Evolutionary conservation across 2,888 invertebrate species (phyloP).

Genomic region (Lasioglossum zephyrum): DNA sequence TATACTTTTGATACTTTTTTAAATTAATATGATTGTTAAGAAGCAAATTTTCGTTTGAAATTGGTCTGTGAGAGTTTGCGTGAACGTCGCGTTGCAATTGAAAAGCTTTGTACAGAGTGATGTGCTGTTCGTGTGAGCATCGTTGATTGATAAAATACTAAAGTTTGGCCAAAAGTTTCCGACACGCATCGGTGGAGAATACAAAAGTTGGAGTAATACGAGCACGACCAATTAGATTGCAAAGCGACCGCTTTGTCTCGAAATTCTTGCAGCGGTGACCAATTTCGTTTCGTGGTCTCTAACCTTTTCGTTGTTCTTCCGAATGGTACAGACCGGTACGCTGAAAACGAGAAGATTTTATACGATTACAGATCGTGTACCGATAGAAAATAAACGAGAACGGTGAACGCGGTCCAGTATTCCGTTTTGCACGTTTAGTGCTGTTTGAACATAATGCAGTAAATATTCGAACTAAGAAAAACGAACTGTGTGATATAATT

Average conservation of each 20-base stretch:
- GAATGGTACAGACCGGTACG: not conserved
- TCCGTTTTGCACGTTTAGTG: not conserved
- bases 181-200: not conserved
- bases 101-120: not conserved
- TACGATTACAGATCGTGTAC: not conserved
- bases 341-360: not conserved
- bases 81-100: not conserved
- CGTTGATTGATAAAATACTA: not conserved
- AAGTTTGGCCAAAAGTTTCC: slow-evolving; percentile 1
- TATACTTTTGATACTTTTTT: slow-evolving; percentile 8
- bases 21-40: not conserved
- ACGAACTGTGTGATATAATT: no score
- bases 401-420: not conserved
- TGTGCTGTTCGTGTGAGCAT: not conserved
- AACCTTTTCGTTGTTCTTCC: not conserved
- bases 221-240: not conserved
- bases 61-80: not conserved
- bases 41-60: not conserved
- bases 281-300: not conserved
- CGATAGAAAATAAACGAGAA: not conserved
- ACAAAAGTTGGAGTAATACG: not conserved
- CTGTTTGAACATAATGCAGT: not conserved
- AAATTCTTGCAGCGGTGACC: slow-evolving; percentile 5
- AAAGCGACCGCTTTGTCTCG: not conserved
- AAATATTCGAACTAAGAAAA: no score